Evolutionary conservation across 2,797 vertebrate species (phyloP), one percentile per base, ranked within the genome.

Genomic region (Pteronotus mesoamericanus): DNA sequence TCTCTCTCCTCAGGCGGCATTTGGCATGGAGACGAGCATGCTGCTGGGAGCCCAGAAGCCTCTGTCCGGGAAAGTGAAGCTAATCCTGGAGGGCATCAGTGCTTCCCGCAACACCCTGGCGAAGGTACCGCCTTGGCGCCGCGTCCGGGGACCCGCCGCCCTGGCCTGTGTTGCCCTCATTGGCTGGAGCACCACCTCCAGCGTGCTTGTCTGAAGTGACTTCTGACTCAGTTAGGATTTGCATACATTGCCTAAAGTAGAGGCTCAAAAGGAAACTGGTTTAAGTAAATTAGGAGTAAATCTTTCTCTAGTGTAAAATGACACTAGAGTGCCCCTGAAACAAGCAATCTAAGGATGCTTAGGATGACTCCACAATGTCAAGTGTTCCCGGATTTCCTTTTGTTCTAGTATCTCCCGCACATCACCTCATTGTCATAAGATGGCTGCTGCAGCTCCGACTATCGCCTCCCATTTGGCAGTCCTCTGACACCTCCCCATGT

Each of bases 11-110:
- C 95, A 99, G 99, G 98, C 98, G 79, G 99, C 99, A 1, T 99
- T 99, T 93, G 99, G 99, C 34, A 98, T 99, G 96, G 99, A 99
- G 93, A 97, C 99, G 85, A 98, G 99, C 8, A 97, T 99, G 9
- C 91, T 99, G 86, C 97, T 95, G 0, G 95, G 98, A 0, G 97
- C 87, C 53, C 98, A 98, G 91, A 98, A 98, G 0, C 98, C 98
- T 24, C 98, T 99, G 77, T 99, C 99, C 0, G 98, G 96, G 0
- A 99, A 99, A 29, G 98, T 99, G 42, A 98, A 98, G 9, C 94
- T 83, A 5, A 69, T 98, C 68, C 46, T 98, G 95, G 97, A 98
- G 75, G 98, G 98, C 2, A 85, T 98, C 94, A 93, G 88, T 0
- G 96, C 98, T 0, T 66, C 34, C 0, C 98, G 97, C 3, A 87